These are phyloP conservation scores for Murina feae DNA, from an alignment of 2,113 vertebrate species.

Conservation along the genomic window DNA sequence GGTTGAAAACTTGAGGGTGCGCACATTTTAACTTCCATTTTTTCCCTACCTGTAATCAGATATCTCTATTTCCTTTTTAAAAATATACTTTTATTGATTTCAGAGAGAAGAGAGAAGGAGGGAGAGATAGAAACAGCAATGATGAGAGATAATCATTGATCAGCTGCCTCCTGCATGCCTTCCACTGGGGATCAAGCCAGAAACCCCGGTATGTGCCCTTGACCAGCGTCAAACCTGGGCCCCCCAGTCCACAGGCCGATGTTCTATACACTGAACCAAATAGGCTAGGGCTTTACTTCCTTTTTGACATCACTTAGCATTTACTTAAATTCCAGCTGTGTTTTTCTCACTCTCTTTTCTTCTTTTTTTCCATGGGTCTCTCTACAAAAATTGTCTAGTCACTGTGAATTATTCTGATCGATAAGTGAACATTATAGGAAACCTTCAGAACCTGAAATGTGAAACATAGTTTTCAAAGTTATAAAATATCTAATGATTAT, in stretches of 20 bases:
- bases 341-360: neutral
- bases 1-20: neutral
- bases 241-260: too few relatives aligned
- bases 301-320: neutral
- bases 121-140: too few relatives aligned
- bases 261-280: too few relatives aligned
- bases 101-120: too few relatives aligned
- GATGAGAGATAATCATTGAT: too few relatives aligned
- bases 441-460: neutral
- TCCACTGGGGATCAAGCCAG: too few relatives aligned
- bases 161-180: too few relatives aligned
- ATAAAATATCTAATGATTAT: neutral
- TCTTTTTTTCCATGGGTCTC: neutral
- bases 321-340: conserved; percentile 8
- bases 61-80: neutral
- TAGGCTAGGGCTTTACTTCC: neutral
- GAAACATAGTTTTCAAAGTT: neutral
- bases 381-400: neutral
- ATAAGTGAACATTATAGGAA: neutral
- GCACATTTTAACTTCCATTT: neutral
- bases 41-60: neutral
- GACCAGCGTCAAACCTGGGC: too few relatives aligned
- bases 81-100: too few relatives aligned
- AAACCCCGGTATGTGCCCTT: too few relatives aligned
- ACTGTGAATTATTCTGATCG: neutral